Evolutionary conservation across 2,113 vertebrate genomes (phyloP).

Genomic region (Tautogolabrus adspersus): DNA sequence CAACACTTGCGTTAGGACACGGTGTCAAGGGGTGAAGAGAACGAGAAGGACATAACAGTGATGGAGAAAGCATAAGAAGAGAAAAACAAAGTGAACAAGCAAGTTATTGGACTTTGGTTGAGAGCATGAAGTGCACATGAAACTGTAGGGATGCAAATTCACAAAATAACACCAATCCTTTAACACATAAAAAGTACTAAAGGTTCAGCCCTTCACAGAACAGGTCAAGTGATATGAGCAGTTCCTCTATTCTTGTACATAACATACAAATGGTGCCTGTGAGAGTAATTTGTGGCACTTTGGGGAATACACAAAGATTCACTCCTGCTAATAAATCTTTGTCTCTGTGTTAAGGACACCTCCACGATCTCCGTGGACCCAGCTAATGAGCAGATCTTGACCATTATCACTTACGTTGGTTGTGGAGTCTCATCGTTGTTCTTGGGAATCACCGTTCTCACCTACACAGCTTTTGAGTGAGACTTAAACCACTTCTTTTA

Average conservation of each 20-base stretch:
- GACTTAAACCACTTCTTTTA: slow-evolving; percentile 48
- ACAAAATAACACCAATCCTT: no score
- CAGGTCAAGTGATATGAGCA: background rate
- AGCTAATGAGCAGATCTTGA: slow-evolving; percentile 82
- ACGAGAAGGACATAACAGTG: background rate
- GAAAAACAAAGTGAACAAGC: background rate
- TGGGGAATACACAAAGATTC: background rate
- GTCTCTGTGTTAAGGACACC: slow-evolving; percentile 82
- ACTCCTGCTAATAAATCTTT: background rate
- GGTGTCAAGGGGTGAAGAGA: background rate
- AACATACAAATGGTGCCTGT: background rate
- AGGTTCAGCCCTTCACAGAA: no score
- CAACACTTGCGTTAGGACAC: background rate
- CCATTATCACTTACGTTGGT: slow-evolving; percentile 87
- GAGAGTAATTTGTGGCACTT: background rate
- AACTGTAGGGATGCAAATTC: no score
- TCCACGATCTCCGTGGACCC: slow-evolving; percentile 77
- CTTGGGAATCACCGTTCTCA: slow-evolving; percentile 87
- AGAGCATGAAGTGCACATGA: no score
- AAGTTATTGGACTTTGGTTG: no score
- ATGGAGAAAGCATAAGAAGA: background rate
- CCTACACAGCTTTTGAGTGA: slow-evolving; percentile 89
- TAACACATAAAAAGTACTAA: no score
- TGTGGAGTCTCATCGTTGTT: slow-evolving; percentile 91
- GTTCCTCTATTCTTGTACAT: background rate